These are phyloP conservation scores for Mimumesa dahlbomi DNA, from an alignment of 2,888 invertebrate genomes.

Conservation along the genomic window DNA sequence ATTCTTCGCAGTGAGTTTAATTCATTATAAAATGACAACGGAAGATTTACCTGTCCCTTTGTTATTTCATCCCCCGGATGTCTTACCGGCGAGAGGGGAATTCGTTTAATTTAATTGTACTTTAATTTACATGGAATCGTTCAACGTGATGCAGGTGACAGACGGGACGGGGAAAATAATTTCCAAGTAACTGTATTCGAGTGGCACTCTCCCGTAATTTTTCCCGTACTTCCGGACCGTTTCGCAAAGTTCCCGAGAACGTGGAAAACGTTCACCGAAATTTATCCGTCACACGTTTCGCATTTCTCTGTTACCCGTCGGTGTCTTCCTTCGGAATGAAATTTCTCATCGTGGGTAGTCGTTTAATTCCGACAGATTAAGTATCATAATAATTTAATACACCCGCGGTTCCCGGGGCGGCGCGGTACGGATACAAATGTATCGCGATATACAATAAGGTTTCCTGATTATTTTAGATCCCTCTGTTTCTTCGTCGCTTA, in stretches of 20 bases:
- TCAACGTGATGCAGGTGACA: slow-evolving; percentile 46
- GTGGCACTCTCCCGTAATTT: background rate
- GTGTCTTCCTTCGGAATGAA: too few species aligned
- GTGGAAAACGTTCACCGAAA: background rate
- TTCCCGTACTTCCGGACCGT: background rate
- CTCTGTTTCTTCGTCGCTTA: slow-evolving; percentile 25
- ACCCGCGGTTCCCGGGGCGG: background rate
- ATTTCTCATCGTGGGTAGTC: too few species aligned
- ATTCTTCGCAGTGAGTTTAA: background rate
- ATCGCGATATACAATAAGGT: slow-evolving; percentile 32
- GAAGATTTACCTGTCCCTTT: slow-evolving; percentile 17
- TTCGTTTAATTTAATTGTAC: slow-evolving; percentile 50
- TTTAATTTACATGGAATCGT: slow-evolving; percentile 54
- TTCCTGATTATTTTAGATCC: slow-evolving; percentile 32
- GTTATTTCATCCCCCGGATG: slow-evolving; percentile 20
- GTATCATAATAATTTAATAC: slow-evolving; percentile 17
- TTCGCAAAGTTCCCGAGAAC: background rate
- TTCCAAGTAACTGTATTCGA: slow-evolving; percentile 12
- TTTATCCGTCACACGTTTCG: too few species aligned
- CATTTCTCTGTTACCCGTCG: too few species aligned
- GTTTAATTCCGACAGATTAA: background rate
- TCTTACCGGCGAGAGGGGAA: slow-evolving; percentile 19
- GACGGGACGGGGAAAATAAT: slow-evolving; percentile 49
- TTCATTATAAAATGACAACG: background rate
- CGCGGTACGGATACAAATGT: slow-evolving; percentile 7